Evolutionary conservation across 2,888 invertebrate species (phyloP), one percentile per base, ranked within the genome.

Genomic region (Ophonus ardosiacus): DNA sequence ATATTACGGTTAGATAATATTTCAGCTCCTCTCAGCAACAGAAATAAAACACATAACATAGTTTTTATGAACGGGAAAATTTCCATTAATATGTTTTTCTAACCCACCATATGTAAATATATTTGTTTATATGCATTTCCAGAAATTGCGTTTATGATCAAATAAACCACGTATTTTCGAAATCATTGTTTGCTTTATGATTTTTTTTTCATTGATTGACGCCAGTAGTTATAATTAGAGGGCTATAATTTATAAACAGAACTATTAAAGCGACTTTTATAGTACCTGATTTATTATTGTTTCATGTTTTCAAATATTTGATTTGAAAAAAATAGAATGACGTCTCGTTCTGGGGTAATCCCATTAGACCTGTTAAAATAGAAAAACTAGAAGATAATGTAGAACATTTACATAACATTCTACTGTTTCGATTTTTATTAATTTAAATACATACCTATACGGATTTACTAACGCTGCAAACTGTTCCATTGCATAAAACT

Each of bases 161-260:
- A 74, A 43, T 31, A 43, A 40, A 74, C 40, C 13, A 51, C 17
- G 40, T 43, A 18, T 40, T 74, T 74, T 18, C 43, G 43, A 31
- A 31, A 38, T 68, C 68, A 68, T 31, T 68, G 68, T 68, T 68
- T 68, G n/a, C 38, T 10, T 24, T 8, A 24, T 63, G 18, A 63
- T 24, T 76, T 56, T 56, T 56, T 78, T 57, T 78, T 24, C 57
- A n/a, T 56, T 78, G 78, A 78, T 78, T 56, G 57, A 57, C 56
- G 57, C 56, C 61, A 38, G 31, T 57, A 4, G 38, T 59, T 79
- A 61, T 79, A 51, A 79, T 79, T 79, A 78, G 38, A 18, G 7
- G 31, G 15, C 79, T 38, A 79, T 79, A 79, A 79, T 59, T 61
- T 59, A 31, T 59, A 59, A 38, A 31, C n/a, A 17, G 59, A 61